A percentile compares a stretch with the other conserved stretches of the same genome.
These are phyloP conservation scores for Echiichthys vipera DNA, from an alignment of 2,797 vertebrate genomes.

Conservation along the genomic window DNA sequence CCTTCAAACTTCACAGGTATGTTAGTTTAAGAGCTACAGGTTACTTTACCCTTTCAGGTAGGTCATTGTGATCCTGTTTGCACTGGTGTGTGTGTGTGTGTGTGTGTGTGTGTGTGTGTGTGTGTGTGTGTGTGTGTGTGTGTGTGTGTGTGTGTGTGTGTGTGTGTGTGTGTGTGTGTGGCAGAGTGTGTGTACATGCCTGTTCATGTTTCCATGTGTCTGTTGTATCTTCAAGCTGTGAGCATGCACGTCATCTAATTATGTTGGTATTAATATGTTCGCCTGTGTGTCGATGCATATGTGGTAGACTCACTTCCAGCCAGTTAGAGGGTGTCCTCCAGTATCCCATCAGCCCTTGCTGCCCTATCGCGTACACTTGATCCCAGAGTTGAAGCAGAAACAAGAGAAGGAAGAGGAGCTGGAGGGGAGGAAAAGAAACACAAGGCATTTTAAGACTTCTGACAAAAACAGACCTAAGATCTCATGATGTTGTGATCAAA, in stretches of 20 bases:
- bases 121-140: neutral
- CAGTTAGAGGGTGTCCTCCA: slow-evolving; percentile 77
- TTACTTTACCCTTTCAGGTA: slow-evolving; percentile 40
- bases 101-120: slow-evolving; percentile 11
- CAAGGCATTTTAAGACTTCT: neutral
- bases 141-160: slow-evolving; percentile 7
- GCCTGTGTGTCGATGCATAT: neutral
- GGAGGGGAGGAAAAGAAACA: slow-evolving; percentile 27
- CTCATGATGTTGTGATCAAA: neutral
- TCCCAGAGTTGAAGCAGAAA: slow-evolving; percentile 77
- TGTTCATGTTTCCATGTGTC: neutral
- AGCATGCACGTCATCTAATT: neutral
- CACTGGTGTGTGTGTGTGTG: slow-evolving; percentile 5
- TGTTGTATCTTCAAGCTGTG: neutral
- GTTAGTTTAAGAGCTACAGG: slow-evolving; percentile 54
- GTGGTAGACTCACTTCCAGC: slow-evolving; percentile 81
- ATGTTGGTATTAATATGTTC: neutral
- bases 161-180: too few species aligned
- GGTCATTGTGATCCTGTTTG: slow-evolving; percentile 51
- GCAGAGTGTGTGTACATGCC: neutral
- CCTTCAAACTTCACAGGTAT: slow-evolving; percentile 26
- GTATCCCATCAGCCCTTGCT: slow-evolving; percentile 76
- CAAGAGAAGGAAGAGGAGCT: slow-evolving; percentile 85
- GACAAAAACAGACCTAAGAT: neutral
- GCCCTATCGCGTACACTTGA: slow-evolving; percentile 69